Evolutionary conservation across 2,888 invertebrate species (phyloP), one percentile per base, ranked within the genome.

Genomic region (Hemithea aestivaria): DNA sequence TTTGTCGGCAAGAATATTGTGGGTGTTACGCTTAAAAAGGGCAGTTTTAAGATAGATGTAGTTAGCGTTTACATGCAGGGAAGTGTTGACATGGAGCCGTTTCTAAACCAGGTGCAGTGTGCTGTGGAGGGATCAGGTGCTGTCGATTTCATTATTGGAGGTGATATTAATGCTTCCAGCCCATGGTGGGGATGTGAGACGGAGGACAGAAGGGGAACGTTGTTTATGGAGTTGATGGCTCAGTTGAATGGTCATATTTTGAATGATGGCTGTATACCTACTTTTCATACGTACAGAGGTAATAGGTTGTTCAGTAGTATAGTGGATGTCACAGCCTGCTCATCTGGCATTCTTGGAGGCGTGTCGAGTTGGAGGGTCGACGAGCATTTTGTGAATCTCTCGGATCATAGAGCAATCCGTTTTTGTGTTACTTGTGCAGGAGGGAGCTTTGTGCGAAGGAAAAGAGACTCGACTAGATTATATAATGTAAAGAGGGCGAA

Each of bases 121-220:
- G 25, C 25, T 10, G 25, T 23, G n/a, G n/a, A n/a, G n/a, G n/a
- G n/a, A n/a, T 16, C 16, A 4, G 16, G 5, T 16, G 16, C 16
- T 4, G 16, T 5, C 3, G 5, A 16, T 16, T 16, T 20, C 1
- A 9, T 32, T 2, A 6, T 28, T 7, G 33, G 7, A 1, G 38
- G 38, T 0, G 38, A 33, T 7, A 9, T 24, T n/a, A 38, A 38
- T 8, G 38, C 32, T 5, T 7, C n/a, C 1, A 38, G 32, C 8
- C 31, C 10, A 3, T 37, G 37, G 31, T 37, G 37, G 37, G 37
- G 37, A 1, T 24, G 31, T 9, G 10, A n/a, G 10, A 32, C 1
- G n/a, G 38, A 38, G 20, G 38, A 38, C 27, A 6, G 9, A 7
- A 27, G 38, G 8, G 38, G 38, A 1, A n/a, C 8, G 1, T 9